Base-by-base conservation (phyloP, 2,113 vertebrate species). In the Abramis brama region DNA sequence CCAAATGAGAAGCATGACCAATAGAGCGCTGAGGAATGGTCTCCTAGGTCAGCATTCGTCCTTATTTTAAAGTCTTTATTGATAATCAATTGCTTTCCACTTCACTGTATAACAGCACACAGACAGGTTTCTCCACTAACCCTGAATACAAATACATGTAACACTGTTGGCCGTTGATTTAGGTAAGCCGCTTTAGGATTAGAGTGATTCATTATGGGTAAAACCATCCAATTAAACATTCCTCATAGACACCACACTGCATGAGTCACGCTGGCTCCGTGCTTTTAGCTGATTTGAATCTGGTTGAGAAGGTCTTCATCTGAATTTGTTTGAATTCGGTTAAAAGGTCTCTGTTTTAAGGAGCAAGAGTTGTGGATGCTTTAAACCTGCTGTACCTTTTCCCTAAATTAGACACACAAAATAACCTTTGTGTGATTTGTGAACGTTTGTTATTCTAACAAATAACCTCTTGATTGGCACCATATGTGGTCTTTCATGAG, bases 241-340 rank as follows among this genome's bases (percentile, higher is more conserved):
- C 73, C 23, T 82, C 47, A 75, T 86, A 90, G 83, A 87, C 83
- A 89, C 85, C 84, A 78, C 83, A 85, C 84, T 76, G 60, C 23
- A 83, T 52, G 7, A 33, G 82, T 85, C 75, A 83, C 17, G 71
- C 15, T 62, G 50, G 86, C 79, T 78, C 74, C 7, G 47, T 82
- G 70, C 85, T 90, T 90, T 91, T 89, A 88, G 83, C 79, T 88
- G 70, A 89, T 91, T 91, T 89, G 52, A 78, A 87, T 87, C 78
- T 74, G 68, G 43, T 33, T 36, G 21, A 43, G 77, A 60, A 60
- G 30, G 43, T 70, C 62, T 68, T 82, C 43, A 82, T 82, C 13
- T 68, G 45, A 82, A 68, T 82, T 82, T 5, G 64, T 50, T 50
- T 66, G 60, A 81, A 81, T 81, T 81, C 1, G 9, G 60, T 71